Conservation (phyloP, 2,797 vertebrate genomes). For the Salmo trutta region DNA sequence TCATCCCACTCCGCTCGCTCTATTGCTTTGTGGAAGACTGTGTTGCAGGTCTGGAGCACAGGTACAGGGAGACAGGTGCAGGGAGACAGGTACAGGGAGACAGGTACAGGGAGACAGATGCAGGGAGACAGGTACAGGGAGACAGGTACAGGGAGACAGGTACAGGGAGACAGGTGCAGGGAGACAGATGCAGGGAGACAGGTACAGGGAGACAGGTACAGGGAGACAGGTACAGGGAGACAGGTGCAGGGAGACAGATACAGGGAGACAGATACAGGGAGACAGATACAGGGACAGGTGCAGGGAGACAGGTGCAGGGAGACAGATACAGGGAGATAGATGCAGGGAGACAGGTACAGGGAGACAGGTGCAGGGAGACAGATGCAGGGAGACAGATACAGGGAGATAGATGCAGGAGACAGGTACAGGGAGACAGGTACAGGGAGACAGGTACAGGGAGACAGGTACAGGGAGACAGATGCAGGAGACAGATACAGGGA, state of each 20-base stretch:
- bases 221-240: too few relatives aligned
- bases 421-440: too few relatives aligned
- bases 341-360: not conserved
- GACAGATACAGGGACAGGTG: not conserved
- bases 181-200: not conserved
- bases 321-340: not conserved
- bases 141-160: not conserved
- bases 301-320: not conserved
- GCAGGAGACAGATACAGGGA: not conserved
- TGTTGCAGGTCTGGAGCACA: constrained; percentile 76
- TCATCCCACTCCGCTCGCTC: constrained; percentile 68
- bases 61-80: too few relatives aligned
- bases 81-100: not conserved
- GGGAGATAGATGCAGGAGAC: not conserved
- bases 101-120: not conserved
- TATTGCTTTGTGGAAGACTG: constrained; percentile 82
- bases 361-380: constrained; percentile 3
- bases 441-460: too few relatives aligned
- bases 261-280: not conserved
- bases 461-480: not conserved
- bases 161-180: too few relatives aligned
- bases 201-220: too few relatives aligned
- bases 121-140: not conserved
- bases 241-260: not conserved
- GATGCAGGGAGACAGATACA: too few relatives aligned